Conservation (phyloP, 2,888 invertebrate species). For the Lasioglossum pauxillum region DNA sequence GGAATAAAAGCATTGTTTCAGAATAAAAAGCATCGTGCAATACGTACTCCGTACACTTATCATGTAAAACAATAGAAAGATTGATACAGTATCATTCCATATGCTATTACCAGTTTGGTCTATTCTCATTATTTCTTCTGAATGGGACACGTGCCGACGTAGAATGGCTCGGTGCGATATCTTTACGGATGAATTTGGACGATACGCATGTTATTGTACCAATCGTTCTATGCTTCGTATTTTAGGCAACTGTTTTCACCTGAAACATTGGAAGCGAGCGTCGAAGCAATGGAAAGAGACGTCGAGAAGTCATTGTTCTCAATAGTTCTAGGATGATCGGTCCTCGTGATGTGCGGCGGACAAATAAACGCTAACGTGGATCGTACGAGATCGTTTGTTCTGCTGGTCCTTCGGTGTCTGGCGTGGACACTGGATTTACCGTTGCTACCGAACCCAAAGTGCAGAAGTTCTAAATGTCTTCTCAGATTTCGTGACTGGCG, state of each 20-base stretch:
- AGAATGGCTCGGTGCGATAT: background rate
- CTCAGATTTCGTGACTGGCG: conserved; percentile 87
- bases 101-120: background rate
- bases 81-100: conserved; percentile 33
- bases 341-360: conserved; percentile 63
- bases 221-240: conserved; percentile 27
- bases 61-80: conserved; percentile 12
- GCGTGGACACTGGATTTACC: conserved; percentile 70
- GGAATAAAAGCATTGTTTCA: background rate
- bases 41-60: background rate
- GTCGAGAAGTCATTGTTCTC: conserved; percentile 72
- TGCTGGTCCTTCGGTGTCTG: conserved; percentile 68
- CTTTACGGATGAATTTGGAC: background rate
- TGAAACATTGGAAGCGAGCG: conserved; percentile 70
- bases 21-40: background rate
- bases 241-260: conserved; percentile 64
- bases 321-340: conserved; percentile 64
- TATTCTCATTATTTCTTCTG: background rate
- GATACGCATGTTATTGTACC: conserved; percentile 30
- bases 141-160: background rate
- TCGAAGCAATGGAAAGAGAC: conserved; percentile 73
- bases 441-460: conserved; percentile 78
- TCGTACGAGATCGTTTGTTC: conserved; percentile 67
- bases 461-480: conserved; percentile 85
- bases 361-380: conserved; percentile 66